These are phyloP conservation scores for Acanthosepion pharaonis DNA, from an alignment of 2,888 invertebrate genomes.

Conservation along the genomic window DNA sequence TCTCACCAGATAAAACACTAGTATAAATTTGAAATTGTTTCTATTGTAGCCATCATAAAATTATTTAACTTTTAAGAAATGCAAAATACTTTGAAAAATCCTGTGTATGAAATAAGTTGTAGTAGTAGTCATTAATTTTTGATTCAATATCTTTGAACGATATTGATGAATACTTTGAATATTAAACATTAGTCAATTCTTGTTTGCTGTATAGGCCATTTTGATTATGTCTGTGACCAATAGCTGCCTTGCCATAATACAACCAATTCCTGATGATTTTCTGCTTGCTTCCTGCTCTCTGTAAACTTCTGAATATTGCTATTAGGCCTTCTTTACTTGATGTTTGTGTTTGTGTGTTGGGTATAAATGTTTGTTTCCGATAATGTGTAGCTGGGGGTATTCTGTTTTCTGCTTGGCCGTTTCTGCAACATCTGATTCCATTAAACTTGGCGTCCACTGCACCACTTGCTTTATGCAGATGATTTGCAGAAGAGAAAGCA, in stretches of 20 bases:
- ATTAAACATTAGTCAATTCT: neutral
- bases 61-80: too few species aligned
- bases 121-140: neutral
- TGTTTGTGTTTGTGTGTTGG: constrained; percentile 10
- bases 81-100: neutral
- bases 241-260: neutral
- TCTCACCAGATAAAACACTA: too few species aligned
- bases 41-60: too few species aligned
- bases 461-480: neutral
- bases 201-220: neutral
- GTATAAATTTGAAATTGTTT: too few species aligned
- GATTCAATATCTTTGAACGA: neutral
- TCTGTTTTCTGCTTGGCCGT: neutral
- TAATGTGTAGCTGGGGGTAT: neutral
- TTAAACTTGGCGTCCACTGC: neutral
- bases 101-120: neutral
- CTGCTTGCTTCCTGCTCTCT: neutral
- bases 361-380: neutral
- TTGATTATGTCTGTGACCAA: constrained; percentile 15
- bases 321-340: neutral
- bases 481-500: neutral
- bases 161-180: neutral
- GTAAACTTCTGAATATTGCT: neutral
- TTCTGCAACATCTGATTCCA: neutral
- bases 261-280: neutral